Percentiles rank a stretch among this genome's conserved stretches.
Evolutionary conservation across 2,797 vertebrate genomes (phyloP).

Genomic region (Peromyscus attwateri): DNA sequence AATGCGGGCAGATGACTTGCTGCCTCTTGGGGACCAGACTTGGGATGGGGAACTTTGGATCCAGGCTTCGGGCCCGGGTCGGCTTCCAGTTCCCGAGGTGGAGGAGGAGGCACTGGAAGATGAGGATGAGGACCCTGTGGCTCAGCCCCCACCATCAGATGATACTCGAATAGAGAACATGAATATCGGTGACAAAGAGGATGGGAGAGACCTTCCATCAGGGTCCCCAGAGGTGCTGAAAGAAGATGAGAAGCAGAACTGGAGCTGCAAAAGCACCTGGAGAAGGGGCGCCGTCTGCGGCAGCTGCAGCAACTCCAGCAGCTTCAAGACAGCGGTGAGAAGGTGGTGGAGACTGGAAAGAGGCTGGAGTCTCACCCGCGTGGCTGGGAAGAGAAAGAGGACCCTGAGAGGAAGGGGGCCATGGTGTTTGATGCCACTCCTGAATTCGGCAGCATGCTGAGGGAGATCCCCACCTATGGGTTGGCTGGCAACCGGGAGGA

Average conservation of each 20-base stretch:
- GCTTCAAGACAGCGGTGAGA: conserved; percentile 92
- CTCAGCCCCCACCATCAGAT: conserved; percentile 86
- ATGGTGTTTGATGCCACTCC: conserved; percentile 96
- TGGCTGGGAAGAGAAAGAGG: conserved; percentile 87
- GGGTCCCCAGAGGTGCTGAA: conserved; percentile 88
- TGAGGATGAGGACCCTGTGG: conserved; percentile 53
- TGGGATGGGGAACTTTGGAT: conserved; percentile 91
- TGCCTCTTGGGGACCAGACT: conserved; percentile 86
- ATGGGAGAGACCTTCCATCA: conserved; percentile 78
- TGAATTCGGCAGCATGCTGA: conserved; percentile 95
- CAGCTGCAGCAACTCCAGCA: conserved; percentile 91
- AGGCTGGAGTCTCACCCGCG: conserved; percentile 73
- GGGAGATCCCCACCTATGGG: conserved; percentile 96
- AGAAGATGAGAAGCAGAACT: conserved; percentile 94
- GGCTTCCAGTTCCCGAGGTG: conserved; percentile 83
- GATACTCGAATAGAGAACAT: conserved; percentile 93
- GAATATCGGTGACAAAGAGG: conserved; percentile 94
- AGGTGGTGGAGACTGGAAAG: conserved; percentile 91
- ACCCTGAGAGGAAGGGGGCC: conserved; percentile 91
- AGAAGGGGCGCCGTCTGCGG: conserved; percentile 92
- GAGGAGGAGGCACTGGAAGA: conserved; percentile 81
- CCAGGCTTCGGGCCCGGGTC: conserved; percentile 85
- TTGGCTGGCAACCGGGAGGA: conserved; percentile 96
- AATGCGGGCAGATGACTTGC: conserved; percentile 83
- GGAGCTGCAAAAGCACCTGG: conserved; percentile 96